These are phyloP conservation scores for Riparia riparia DNA, from an alignment of 2,113 vertebrate genomes.

Conservation along the genomic window DNA sequence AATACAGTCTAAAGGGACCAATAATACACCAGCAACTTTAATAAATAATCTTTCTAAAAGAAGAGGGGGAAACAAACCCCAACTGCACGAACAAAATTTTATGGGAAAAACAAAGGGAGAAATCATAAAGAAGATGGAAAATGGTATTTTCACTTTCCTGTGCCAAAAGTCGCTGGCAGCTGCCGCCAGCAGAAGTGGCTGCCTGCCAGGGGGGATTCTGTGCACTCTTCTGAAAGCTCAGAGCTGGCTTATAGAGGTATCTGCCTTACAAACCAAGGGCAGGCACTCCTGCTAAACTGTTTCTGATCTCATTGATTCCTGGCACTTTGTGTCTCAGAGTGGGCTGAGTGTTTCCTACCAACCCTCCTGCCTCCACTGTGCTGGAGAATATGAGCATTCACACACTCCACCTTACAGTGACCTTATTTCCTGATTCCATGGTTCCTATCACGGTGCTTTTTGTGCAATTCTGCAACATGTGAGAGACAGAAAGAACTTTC, in stretches of 20 bases:
- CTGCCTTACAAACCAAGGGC: background rate
- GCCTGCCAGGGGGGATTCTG: background rate
- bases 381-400: background rate
- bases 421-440: background rate
- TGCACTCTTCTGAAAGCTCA: background rate
- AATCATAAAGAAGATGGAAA: background rate
- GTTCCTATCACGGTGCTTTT: background rate
- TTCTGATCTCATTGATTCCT: background rate
- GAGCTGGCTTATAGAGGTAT: background rate
- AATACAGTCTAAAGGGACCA: background rate
- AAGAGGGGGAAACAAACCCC: accelerated
- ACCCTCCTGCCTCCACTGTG: background rate
- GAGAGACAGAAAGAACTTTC: background rate
- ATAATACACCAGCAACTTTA: background rate
- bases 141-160: background rate
- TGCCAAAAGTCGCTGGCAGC: constrained; percentile 1
- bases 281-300: background rate
- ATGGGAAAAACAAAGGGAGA: background rate
- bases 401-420: background rate
- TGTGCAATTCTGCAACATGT: background rate
- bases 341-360: background rate
- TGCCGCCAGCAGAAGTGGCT: background rate
- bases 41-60: background rate
- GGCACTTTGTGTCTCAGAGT: background rate
- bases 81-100: background rate